Evolutionary conservation across 2,888 invertebrate species (phyloP).

Genomic region (Neoascia interrupta): DNA sequence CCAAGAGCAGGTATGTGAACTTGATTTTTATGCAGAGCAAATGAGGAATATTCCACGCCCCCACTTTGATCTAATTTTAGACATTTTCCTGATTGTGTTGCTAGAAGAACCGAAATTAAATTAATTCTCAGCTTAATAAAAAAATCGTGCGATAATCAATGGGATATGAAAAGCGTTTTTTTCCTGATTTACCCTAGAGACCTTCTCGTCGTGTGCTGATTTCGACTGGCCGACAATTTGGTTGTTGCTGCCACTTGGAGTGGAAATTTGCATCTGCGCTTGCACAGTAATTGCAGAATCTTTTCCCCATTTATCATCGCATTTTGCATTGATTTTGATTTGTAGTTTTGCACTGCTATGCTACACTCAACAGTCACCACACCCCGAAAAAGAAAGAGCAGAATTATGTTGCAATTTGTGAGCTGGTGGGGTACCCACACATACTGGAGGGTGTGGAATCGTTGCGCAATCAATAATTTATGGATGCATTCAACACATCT

Average conservation of each 20-base stretch:
- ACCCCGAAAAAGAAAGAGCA: slow-evolving; percentile 43
- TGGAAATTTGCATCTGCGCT: slow-evolving; percentile 56
- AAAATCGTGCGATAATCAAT: no score
- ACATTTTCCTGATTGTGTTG: no score
- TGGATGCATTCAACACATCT: slow-evolving; percentile 6
- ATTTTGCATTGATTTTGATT: slow-evolving; percentile 47
- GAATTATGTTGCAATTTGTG: no score
- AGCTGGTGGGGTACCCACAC: no score
- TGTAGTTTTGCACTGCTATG: neutral
- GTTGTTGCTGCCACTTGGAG: neutral
- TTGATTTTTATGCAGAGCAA: neutral
- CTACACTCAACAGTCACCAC: slow-evolving; percentile 30
- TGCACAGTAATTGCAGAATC: slow-evolving; percentile 23
- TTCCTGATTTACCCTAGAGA: no score
- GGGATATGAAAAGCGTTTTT: no score
- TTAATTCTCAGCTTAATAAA: no score
- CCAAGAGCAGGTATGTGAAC: neutral
- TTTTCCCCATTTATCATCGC: slow-evolving; percentile 10
- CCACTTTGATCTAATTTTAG: no score
- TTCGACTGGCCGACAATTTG: no score
- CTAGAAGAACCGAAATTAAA: no score
- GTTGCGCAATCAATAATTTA: slow-evolving; percentile 26
- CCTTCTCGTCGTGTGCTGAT: no score
- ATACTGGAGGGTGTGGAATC: neutral
- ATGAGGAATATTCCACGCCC: neutral